Evolutionary conservation across 2,113 vertebrate species (phyloP), one percentile per base, ranked within the genome.

Genomic region (Uria aalge): DNA sequence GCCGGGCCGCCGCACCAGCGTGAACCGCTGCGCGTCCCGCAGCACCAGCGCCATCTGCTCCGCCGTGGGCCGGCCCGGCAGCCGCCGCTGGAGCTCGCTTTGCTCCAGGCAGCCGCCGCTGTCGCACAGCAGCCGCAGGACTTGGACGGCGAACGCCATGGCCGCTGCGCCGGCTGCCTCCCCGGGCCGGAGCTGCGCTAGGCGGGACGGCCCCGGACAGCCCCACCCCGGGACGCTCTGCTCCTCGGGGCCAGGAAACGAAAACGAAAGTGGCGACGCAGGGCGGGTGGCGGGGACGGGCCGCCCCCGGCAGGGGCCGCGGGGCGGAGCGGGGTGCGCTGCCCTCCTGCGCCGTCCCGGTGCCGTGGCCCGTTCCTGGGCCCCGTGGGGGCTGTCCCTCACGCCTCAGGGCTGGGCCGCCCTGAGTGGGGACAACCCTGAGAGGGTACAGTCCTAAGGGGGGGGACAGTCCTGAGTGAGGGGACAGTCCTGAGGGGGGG

Each of bases 61-160:
- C 32, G 43, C 4, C 47, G 40, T 55, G 52, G 13, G n/a, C 63
- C 12, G 32, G 5, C 19, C 9, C 63, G 50, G 64, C 92, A 98
- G 29, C 60, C 93, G 89, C 59, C 64, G 88, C 43, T 12, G 66
- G 19, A 98, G 94, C 74, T 98, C 95, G 6, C 14, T 18, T 90
- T 88, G 38, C 83, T 97, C 96, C 96, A 98, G 17, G 88, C 90
- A 94, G 88, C 98, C 98, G 12, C 98, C 98, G 45, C 75, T 86
- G 21, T 95, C 69, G 88, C 98, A 98, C 74, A 98, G 87, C 47
- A 30, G 23, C 95, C 40, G 86, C 47, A 97, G 81, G 14, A 73
- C 84, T 41, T 29, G 18, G 0, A 2, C 0, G 2, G 80, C 27
- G 3, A 57, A 6, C 43, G 45, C 66, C 71, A 88, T 78, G 7